Evolutionary conservation across 2,888 invertebrate genomes (phyloP), one percentile per base, ranked within the genome.

Genomic region (Rhodophaea formosa): DNA sequence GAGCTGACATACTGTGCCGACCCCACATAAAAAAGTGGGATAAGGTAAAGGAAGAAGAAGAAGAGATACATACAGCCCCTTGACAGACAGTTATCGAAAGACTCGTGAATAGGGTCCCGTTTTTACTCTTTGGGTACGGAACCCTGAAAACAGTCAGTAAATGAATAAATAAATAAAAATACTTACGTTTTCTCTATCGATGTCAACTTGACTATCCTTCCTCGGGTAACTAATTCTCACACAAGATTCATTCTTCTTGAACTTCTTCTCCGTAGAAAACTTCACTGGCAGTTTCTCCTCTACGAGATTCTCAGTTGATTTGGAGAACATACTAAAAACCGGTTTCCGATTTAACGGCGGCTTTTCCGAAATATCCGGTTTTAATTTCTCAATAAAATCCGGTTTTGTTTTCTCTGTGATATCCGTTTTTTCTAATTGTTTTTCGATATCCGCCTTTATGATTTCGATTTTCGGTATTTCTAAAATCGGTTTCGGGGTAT

Each of bases 131-230:
- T n/a, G n/a, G n/a, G n/a, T n/a, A n/a, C n/a, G n/a, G n/a, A n/a
- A n/a, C n/a, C n/a, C n/a, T n/a, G n/a, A n/a, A n/a, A n/a, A n/a
- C n/a, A n/a, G n/a, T n/a, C n/a, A n/a, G n/a, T n/a, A 23, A 23
- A 23, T 23, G 23, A 23, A 5, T 2, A 43, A 43, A 7, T 12
- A 14, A 43, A 55, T 43, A 59, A 58, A 45, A 15, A 12, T 70
- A 91, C 91, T 91, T 15, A 92, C 91, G 62, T 91, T 91, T 51
- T 90, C 86, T 66, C 80, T 75, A 55, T 91, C 90, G 8, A 84
- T 74, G 54, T 90, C 88, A 51, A 90, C 55, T 45, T 90, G 90
- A 14, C 73, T 80, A 10, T 77, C 75, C 54, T 71, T 79, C 62
- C 77, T 87, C 1, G 80, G 78, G 17, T 80, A n/a, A 42, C 74